Conservation (phyloP, 2,888 invertebrate genomes). For the Frankliniella fusca region DNA sequence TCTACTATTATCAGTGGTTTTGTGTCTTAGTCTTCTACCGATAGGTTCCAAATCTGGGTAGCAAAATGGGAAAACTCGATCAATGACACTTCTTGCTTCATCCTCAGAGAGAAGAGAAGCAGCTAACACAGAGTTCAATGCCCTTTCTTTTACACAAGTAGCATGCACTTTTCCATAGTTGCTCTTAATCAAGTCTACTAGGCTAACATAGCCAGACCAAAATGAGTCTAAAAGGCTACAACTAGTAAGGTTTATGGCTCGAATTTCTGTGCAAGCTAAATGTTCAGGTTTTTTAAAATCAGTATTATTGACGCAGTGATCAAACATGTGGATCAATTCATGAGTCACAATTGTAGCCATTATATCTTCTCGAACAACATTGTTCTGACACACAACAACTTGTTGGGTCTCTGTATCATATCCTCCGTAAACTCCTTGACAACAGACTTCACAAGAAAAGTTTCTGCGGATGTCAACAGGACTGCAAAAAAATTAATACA, state of each 20-base stretch:
- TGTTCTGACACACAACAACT: conserved; percentile 90
- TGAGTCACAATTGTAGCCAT: conserved; percentile 81
- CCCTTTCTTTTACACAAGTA: conserved; percentile 81
- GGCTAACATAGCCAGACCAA: conserved; percentile 70
- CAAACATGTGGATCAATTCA: conserved; percentile 96
- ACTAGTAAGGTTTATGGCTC: conserved; percentile 90
- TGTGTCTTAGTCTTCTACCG: conserved; percentile 64
- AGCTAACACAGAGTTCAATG: conserved; percentile 74
- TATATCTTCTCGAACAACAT: conserved; percentile 61
- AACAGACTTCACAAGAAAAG: conserved; percentile 88
- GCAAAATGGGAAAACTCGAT: conserved; percentile 84
- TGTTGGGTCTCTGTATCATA: conserved; percentile 82
- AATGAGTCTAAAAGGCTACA: conserved; percentile 82
- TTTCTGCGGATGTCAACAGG: conserved; percentile 80
- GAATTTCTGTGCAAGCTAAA: conserved; percentile 89
- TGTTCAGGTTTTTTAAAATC: conserved; percentile 88
- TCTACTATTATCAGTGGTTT: conserved; percentile 73
- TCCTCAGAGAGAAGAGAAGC: conserved; percentile 63
- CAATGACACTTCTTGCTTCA: conserved; percentile 72
- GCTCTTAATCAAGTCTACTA: conserved; percentile 64
- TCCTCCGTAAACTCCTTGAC: conserved; percentile 78
- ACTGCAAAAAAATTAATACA: conserved; percentile 52
- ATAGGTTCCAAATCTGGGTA: conserved; percentile 90
- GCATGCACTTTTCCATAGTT: conserved; percentile 61
- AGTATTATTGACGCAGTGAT: conserved; percentile 81